Base-by-base conservation (phyloP, 2,888 invertebrate species). In the Prosapia bicincta region DNA sequence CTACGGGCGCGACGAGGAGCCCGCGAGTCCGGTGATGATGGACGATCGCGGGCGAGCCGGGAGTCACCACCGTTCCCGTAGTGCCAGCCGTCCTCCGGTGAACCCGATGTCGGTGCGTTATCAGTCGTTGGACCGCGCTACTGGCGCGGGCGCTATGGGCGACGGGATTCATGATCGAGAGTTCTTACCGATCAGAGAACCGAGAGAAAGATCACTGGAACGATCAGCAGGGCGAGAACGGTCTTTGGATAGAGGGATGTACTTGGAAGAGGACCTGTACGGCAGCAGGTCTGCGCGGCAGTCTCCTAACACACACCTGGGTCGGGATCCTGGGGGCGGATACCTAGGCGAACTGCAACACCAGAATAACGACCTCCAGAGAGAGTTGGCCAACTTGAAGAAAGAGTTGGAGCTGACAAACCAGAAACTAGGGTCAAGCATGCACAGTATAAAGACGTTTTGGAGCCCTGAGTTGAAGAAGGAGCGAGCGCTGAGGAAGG, bases 391-490 rank as follows among this genome's bases (percentile, higher is more conserved):
- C 72, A 95, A 94, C 85, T 89, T 97, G 81, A 96, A 96, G 86
- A 95, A 96, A 85, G 97, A 97, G 85, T 89, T 97, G 83, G 97
- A 97, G 88, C 88, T 97, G 84, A 97, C 97, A 81, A 97, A 97
- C 86, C 97, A 98, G 87, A 99, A 99, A 87, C 90, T 99, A 82
- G 96, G 97, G 85, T 97, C 97, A 84, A 96, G 96, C 83, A 99
- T 99, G 98, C 98, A 99, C 88, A 98, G 97, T 87, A 99, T 99
- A 86, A 99, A 99, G 89, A 99, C 98, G 75, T 99, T 99, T 87
- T 99, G 99, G 99, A 98, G 98, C 85, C 99, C 99, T 24, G 99
- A 99, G 88, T 88, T 99, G 85, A 99, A 99, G 88, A 98, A 98
- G 87, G 99, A 99, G 87, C 88, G 99, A 80, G 96, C 97, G 72